Evolutionary conservation across 2,888 invertebrate genomes (phyloP).

Genomic region (Xanthostigma xanthostigma): DNA sequence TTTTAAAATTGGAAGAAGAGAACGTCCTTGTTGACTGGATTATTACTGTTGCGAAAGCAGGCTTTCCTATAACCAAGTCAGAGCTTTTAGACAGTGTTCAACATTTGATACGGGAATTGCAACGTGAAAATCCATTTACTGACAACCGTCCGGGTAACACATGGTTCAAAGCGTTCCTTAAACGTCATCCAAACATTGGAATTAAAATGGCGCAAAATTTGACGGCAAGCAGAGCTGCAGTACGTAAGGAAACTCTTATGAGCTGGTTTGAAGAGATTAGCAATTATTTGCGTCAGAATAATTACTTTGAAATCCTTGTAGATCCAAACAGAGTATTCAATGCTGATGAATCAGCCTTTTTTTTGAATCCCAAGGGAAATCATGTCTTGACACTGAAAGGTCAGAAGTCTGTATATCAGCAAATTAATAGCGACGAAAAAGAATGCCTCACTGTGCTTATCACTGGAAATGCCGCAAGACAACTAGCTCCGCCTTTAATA

Average conservation of each 20-base stretch:
- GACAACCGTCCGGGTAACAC: neutral
- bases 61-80: constrained; percentile 2
- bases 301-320: neutral
- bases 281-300: neutral
- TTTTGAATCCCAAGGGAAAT: too few species aligned
- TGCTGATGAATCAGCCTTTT: neutral
- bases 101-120: neutral
- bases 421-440: neutral
- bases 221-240: constrained; percentile 6
- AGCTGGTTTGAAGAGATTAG: constrained; percentile 2
- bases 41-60: constrained; percentile 2
- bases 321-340: neutral
- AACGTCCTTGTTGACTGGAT: neutral
- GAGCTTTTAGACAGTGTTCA: constrained; percentile 5
- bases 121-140: neutral
- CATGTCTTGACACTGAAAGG: too few species aligned
- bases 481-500: constrained; percentile 1
- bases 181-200: neutral
- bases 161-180: neutral
- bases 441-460: neutral
- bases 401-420: too few species aligned
- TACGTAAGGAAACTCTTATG: neutral
- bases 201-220: neutral
- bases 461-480: constrained; percentile 1
- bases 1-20: neutral